These are phyloP conservation scores for Lateolabrax maculatus DNA, from an alignment of 2,797 vertebrate genomes.

Conservation along the genomic window DNA sequence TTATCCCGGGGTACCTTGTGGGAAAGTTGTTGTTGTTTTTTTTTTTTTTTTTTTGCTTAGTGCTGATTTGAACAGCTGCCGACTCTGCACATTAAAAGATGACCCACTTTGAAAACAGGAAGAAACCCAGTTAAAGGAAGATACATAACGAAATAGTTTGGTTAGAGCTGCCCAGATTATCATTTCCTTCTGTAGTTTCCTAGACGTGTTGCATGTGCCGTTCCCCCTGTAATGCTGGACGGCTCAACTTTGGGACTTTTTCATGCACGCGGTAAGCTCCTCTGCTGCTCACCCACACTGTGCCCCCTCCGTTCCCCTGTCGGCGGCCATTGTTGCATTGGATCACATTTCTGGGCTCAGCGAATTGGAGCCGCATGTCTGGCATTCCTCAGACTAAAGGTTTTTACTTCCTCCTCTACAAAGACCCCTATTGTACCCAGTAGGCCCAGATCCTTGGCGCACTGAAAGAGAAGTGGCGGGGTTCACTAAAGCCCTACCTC, in stretches of 20 bases:
- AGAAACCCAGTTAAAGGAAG: constrained; percentile 17
- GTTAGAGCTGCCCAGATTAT: constrained; percentile 4
- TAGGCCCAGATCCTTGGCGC: constrained; percentile 50
- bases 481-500: constrained; percentile 70
- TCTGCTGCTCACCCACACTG: constrained; percentile 19
- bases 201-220: constrained; percentile 24
- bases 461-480: constrained; percentile 64
- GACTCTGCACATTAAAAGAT: constrained; percentile 17
- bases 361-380: constrained; percentile 83
- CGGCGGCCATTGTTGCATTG: constrained; percentile 70
- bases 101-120: constrained; percentile 50
- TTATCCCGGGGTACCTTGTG: constrained; percentile 23
- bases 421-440: constrained; percentile 80
- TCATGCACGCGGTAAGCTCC: constrained; percentile 27
- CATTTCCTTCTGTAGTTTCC: constrained; percentile 17
- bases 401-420: constrained; percentile 80
- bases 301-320: constrained; percentile 38
- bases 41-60: not conserved
- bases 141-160: constrained; percentile 1
- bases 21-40: constrained; percentile 10
- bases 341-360: constrained; percentile 82
- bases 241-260: constrained; percentile 34
- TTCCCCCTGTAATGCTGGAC: constrained; percentile 16
- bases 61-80: constrained; percentile 24
- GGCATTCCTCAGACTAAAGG: constrained; percentile 84